A percentile compares a stretch with the other conserved stretches of the same genome.
These are phyloP conservation scores for Amblyraja radiata DNA, from an alignment of 2,797 vertebrate genomes.

Conservation along the genomic window DNA sequence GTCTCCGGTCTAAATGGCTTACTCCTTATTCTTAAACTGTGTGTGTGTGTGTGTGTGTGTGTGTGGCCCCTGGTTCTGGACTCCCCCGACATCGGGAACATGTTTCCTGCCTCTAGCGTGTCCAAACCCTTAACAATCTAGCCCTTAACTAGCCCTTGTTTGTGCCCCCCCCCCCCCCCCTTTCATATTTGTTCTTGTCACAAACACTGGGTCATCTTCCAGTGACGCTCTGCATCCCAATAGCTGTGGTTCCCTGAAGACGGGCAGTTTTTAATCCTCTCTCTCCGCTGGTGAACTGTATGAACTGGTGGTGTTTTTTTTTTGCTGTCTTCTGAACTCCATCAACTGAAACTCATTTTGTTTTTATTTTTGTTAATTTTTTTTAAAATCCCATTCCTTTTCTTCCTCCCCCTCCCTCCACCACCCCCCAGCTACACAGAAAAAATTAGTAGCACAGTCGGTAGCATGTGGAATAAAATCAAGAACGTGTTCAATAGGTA, in stretches of 20 bases:
- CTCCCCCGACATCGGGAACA: too few species aligned
- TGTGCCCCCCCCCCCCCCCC: too few species aligned
- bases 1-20: too few species aligned
- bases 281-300: neutral
- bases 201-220: neutral
- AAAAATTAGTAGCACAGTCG: constrained; percentile 90
- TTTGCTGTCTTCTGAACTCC: constrained; percentile 44
- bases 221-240: too few species aligned
- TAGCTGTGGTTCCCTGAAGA: neutral
- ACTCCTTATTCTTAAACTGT: too few species aligned
- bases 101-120: too few species aligned
- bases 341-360: constrained; percentile 58
- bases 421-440: constrained; percentile 80
- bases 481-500: constrained; percentile 95
- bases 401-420: constrained; percentile 48
- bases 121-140: too few species aligned
- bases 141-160: too few species aligned
- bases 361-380: constrained; percentile 57
- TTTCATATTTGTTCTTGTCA: too few species aligned
- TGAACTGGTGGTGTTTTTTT: neutral
- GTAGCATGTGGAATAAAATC: constrained; percentile 92
- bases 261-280: neutral
- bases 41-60: too few species aligned
- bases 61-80: too few species aligned
- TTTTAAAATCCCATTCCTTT: constrained; percentile 59